phyloP scores from a whole-genome alignment of 2,797 vertebrate species.

The Syncerus caffer region DNA sequence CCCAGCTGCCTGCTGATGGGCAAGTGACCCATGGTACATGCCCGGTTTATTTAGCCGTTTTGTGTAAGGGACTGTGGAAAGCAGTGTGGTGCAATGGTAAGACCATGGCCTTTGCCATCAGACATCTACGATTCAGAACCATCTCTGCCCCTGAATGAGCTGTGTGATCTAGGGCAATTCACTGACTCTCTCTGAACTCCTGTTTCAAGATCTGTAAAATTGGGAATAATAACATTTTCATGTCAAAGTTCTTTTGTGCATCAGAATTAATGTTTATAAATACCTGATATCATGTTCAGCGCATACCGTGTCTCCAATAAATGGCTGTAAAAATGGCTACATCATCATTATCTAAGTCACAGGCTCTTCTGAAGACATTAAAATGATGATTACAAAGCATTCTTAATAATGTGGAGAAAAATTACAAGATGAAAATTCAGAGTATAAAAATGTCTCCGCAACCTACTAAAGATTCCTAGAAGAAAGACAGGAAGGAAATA shows the following conservation, averaged over 20 bases:
- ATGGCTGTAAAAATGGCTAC: not conserved
- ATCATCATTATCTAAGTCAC: not conserved
- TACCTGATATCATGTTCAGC: not conserved
- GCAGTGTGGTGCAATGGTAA: not conserved
- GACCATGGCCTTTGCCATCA: not conserved
- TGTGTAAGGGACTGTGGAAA: not conserved
- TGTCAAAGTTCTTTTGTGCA: not conserved
- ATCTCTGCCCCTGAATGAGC: not conserved
- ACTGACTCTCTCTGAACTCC: not conserved
- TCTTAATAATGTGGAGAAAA: not conserved
- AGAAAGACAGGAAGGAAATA: not conserved
- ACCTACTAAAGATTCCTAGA: not conserved
- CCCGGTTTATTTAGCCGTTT: accelerated
- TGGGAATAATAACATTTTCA: not conserved
- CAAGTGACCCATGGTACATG: not conserved
- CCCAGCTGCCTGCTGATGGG: not conserved
- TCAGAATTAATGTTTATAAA: not conserved
- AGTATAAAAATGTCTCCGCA: not conserved
- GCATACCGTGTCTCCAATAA: not conserved
- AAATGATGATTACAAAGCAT: not conserved
- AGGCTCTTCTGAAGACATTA: not conserved
- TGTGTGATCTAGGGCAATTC: not conserved
- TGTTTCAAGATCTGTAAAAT: not conserved
- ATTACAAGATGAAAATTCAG: not conserved
- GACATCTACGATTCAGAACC: not conserved